phyloP scores from a whole-genome alignment of 2,797 vertebrate genomes.

The Dendrocincla tyrannina region DNA sequence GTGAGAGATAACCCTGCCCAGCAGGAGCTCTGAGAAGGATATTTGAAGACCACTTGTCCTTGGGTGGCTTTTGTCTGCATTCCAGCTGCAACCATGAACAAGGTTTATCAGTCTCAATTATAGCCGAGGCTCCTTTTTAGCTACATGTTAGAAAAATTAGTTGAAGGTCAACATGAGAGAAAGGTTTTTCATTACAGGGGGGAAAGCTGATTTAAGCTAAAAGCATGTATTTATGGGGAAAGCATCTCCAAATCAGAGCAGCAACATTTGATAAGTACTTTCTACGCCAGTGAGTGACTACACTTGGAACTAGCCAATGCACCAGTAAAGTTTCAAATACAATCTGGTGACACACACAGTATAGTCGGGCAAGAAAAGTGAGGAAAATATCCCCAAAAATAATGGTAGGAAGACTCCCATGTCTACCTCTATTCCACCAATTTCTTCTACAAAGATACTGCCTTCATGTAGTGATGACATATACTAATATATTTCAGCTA shows the following conservation, averaged over 20 bases:
- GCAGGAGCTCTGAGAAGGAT: neutral
- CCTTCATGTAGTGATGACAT: neutral
- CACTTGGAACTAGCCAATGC: neutral
- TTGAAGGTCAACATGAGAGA: neutral
- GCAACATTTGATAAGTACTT: neutral
- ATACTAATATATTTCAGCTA: neutral
- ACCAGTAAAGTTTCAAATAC: neutral
- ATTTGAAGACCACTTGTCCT: neutral
- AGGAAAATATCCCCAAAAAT: neutral
- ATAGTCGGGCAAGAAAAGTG: neutral
- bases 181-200: neutral
- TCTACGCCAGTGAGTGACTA: rapidly evolving
- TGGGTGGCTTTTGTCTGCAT: neutral
- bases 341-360: neutral
- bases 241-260: neutral
- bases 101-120: neutral
- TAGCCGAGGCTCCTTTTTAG: neutral
- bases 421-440: neutral
- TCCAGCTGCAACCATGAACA: neutral
- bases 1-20: neutral
- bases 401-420: neutral
- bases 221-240: neutral
- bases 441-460: neutral
- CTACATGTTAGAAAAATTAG: neutral
- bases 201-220: neutral